phyloP scores from a whole-genome alignment of 2,888 invertebrate species.

The Antitype chi region DNA sequence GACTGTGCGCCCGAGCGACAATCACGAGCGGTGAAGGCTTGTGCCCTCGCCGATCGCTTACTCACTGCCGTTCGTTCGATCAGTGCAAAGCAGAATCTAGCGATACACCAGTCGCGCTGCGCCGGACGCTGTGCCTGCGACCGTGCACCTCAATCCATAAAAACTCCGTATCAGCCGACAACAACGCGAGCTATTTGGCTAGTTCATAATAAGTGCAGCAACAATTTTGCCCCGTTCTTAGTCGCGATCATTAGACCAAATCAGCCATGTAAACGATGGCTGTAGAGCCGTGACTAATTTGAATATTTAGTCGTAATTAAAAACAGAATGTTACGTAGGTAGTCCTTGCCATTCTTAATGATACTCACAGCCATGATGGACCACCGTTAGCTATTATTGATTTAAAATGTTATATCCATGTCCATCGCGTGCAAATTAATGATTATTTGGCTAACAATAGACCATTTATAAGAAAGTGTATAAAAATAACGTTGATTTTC shows the following conservation, averaged over 20 bases:
- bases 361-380: constrained; percentile 17
- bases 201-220: constrained; percentile 53
- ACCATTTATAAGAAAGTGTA: constrained; percentile 52
- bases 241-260: constrained; percentile 64
- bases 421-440: constrained; percentile 28
- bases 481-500: constrained; percentile 50
- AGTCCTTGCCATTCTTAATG: constrained; percentile 26
- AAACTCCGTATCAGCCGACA: constrained; percentile 50
- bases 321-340: constrained; percentile 25
- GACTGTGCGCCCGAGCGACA: constrained; percentile 71
- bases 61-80: constrained; percentile 80
- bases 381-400: constrained; percentile 28
- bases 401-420: constrained; percentile 25
- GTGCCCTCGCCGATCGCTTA: constrained; percentile 61
- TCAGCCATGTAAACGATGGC: constrained; percentile 52
- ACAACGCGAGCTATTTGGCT: constrained; percentile 41
- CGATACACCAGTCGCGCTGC: constrained; percentile 70
- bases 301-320: constrained; percentile 44
- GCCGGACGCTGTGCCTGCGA: constrained; percentile 44
- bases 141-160: constrained; percentile 52
- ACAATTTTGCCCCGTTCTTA: constrained; percentile 49
- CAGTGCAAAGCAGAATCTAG: constrained; percentile 82
- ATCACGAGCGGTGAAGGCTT: constrained; percentile 59
- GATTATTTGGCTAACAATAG: constrained; percentile 38
- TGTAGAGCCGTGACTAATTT: constrained; percentile 53